phyloP scores from a whole-genome alignment of 1,140 invertebrate genomes.

The Drosophila elegans region DNA sequence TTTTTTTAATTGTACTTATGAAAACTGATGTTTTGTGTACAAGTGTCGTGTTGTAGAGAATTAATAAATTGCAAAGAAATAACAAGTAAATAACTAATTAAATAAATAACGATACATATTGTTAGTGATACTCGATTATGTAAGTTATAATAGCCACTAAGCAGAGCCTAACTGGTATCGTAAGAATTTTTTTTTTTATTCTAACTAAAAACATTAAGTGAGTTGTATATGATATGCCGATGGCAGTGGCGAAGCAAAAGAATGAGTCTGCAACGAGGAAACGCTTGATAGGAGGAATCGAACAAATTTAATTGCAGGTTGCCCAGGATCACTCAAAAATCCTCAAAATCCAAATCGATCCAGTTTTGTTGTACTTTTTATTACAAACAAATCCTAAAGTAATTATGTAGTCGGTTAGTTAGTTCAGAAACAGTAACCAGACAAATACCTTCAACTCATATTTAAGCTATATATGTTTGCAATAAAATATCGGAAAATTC shows the following conservation, averaged over 20 bases:
- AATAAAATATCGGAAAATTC: slow-evolving; percentile 79
- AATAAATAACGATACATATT: slow-evolving; percentile 72
- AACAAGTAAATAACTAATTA: slow-evolving; percentile 29
- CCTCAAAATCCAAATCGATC: slow-evolving; percentile 23
- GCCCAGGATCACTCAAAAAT: slow-evolving; percentile 14
- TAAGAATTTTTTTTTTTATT: slow-evolving; percentile 56
- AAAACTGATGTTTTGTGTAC: slow-evolving; percentile 65
- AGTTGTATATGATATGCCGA: slow-evolving; percentile 37
- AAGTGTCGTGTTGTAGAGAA: slow-evolving; percentile 65
- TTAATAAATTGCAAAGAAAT: slow-evolving; percentile 45
- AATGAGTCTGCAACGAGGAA: slow-evolving; percentile 65
- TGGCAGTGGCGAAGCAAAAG: slow-evolving; percentile 13
- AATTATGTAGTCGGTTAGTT: slow-evolving; percentile 70
- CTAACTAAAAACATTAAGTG: slow-evolving; percentile 39
- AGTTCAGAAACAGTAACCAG: slow-evolving; percentile 74
- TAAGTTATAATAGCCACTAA: slow-evolving; percentile 63
- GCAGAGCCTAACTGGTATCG: slow-evolving; percentile 47
- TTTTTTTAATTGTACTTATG: slow-evolving; percentile 71
- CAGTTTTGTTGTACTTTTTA: slow-evolving; percentile 51
- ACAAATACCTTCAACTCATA: slow-evolving; percentile 78
- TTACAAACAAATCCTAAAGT: slow-evolving; percentile 62
- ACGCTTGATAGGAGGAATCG: slow-evolving; percentile 58
- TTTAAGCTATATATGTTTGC: slow-evolving; percentile 80
- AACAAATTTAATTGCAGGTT: slow-evolving; percentile 35
- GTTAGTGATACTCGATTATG: slow-evolving; percentile 77